Evolutionary conservation across 2,113 vertebrate species (phyloP), one percentile per base, ranked within the genome.

Genomic region (Phrynosoma blainvillii): DNA sequence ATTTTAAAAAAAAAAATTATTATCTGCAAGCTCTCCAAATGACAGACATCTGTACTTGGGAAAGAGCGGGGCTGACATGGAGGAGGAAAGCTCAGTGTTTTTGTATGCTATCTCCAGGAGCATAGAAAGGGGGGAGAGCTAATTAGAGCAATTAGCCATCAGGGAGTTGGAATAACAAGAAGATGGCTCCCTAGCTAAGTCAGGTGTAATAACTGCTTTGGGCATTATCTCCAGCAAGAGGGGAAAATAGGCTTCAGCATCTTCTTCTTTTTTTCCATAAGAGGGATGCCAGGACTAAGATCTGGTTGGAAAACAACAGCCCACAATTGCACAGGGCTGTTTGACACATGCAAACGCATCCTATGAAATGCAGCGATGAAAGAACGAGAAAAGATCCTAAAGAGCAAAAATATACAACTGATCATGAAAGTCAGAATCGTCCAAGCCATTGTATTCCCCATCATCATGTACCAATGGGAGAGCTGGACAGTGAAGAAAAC

Each of bases 181-280:
- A 52, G 36, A 62, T 87, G 52, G 90, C 75, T 84, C 65, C 0
- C 65, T 0, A 0, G 78, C 18, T 2, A 73, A 87, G 82, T 8
- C 88, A 84, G 74, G 93, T 65, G 79, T 92, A 91, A 78, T 75
- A 92, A 89, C 86, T 87, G 87, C 4, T 77, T 90, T 90, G 30
- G 27, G 85, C 52, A 0, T 90, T 89, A 85, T 84, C 52, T 85
- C 79, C n/a, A 56, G 32, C 32, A 23, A n/a, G 47, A 47, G 20
- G 10, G 59, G 13, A 81, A 23, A n/a, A 7, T 5, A 62, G 54
- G 18, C 59, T 18, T 3, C 42, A 10, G 42, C 23, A 75, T 40
- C 4, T 20, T 3, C 8, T 25, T 40, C 16, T 32, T 13, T 32
- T 9, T 32, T 21, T 80, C 79, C 7, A 52, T 30, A 80, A 16